Evolutionary conservation across 2,113 vertebrate genomes (phyloP).

Genomic region (Ptyas mucosa): DNA sequence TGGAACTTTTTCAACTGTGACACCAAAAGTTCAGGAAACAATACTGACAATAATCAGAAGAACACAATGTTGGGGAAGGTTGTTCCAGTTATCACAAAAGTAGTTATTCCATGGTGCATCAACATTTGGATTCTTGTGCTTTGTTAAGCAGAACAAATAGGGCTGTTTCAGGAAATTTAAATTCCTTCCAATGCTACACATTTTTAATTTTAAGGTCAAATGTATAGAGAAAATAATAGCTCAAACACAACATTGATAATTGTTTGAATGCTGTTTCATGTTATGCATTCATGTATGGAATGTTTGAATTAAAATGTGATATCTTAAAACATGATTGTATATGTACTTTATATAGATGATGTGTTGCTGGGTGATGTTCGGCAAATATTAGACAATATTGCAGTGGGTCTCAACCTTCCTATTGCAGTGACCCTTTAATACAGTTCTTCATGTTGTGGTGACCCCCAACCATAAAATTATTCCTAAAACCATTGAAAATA

Average conservation of each 20-base stretch:
- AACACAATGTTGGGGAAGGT: background rate
- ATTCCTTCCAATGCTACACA: background rate
- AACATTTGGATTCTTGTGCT: background rate
- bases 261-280: background rate
- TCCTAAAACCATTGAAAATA: no score
- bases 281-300: background rate
- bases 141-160: background rate
- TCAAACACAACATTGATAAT: background rate
- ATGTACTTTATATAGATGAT: background rate
- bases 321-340: background rate
- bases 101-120: background rate
- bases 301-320: background rate
- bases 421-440: no score
- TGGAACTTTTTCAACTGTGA: background rate
- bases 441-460: no score
- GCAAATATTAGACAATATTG: background rate
- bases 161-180: background rate
- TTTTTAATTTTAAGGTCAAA: background rate
- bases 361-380: background rate
- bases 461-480: no score
- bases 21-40: background rate
- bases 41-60: background rate
- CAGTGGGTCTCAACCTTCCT: no score
- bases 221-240: background rate
- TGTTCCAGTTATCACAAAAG: background rate